A percentile compares a stretch with the other conserved stretches of the same genome.
Conservation (phyloP, 2,797 vertebrate species). For the Microtus agrestis region DNA sequence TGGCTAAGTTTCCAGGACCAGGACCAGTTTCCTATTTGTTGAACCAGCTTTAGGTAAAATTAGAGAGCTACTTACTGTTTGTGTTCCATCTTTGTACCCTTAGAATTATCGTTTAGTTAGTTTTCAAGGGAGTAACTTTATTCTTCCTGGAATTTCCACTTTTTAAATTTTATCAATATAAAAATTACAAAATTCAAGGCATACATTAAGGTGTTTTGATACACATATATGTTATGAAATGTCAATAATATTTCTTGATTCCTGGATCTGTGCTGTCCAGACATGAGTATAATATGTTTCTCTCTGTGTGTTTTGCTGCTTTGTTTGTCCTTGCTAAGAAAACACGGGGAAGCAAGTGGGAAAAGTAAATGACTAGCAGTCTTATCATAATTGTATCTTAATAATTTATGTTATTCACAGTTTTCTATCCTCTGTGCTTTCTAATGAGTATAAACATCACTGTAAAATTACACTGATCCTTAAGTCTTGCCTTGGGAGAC, state of each 20-base stretch:
- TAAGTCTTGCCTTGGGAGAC: background rate
- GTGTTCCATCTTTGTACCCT: background rate
- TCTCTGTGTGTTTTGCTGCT: background rate
- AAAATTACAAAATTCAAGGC: background rate
- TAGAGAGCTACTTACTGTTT: background rate
- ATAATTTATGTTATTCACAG: constrained; percentile 53
- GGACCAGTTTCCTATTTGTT: background rate
- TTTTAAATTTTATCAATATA: background rate
- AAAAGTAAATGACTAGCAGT: constrained; percentile 20
- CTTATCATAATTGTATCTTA: constrained; percentile 51
- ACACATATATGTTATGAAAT: background rate
- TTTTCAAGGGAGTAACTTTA: background rate
- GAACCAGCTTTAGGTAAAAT: background rate
- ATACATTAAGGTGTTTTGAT: background rate
- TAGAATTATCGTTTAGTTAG: background rate
- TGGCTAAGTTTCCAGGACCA: background rate
- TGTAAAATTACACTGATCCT: background rate
- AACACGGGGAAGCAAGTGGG: background rate
- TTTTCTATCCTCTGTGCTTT: background rate
- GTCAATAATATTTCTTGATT: background rate
- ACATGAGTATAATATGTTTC: background rate
- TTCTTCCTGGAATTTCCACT: background rate
- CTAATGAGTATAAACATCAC: constrained; percentile 40
- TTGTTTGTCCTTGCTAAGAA: background rate
- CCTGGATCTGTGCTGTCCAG: background rate